Conservation (phyloP, 1,140 invertebrate genomes). For the Nephila pilipes region DNA sequence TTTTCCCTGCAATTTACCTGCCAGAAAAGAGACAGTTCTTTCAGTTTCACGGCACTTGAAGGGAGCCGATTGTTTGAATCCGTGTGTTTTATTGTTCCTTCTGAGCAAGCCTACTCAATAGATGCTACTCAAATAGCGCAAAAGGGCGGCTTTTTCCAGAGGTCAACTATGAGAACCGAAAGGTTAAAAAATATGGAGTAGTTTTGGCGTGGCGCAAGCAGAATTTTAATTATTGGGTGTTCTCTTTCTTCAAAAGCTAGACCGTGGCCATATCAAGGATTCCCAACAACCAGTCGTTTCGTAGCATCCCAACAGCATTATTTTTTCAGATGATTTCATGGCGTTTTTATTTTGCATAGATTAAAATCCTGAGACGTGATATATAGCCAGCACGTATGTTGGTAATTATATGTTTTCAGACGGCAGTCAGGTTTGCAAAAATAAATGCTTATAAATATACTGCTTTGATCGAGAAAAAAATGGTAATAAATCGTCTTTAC, state of each 20-base stretch:
- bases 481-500: background rate
- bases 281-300: slow-evolving; percentile 26
- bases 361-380: slow-evolving; percentile 53
- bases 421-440: background rate
- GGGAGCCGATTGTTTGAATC: slow-evolving; percentile 54
- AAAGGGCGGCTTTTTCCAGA: slow-evolving; percentile 54
- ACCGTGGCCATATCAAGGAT: slow-evolving; percentile 30
- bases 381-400: slow-evolving; percentile 39
- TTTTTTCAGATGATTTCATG: slow-evolving; percentile 29
- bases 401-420: slow-evolving; percentile 54
- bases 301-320: slow-evolving; percentile 41
- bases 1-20: slow-evolving; percentile 73
- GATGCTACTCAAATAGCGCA: background rate
- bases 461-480: background rate
- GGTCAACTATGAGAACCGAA: slow-evolving; percentile 51
- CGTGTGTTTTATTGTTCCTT: slow-evolving; percentile 69
- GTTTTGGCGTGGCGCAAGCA: slow-evolving; percentile 46
- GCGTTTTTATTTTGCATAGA: slow-evolving; percentile 53
- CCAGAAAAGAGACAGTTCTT: slow-evolving; percentile 59
- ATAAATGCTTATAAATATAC: slow-evolving; percentile 32
- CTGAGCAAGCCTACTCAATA: slow-evolving; percentile 18
- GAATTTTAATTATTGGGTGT: slow-evolving; percentile 75
- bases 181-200: slow-evolving; percentile 68
- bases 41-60: slow-evolving; percentile 16
- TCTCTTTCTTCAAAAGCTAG: slow-evolving; percentile 46